phyloP scores from a whole-genome alignment of 53 echinoderm and acorn worm species.

The Arbacia lixula region DNA sequence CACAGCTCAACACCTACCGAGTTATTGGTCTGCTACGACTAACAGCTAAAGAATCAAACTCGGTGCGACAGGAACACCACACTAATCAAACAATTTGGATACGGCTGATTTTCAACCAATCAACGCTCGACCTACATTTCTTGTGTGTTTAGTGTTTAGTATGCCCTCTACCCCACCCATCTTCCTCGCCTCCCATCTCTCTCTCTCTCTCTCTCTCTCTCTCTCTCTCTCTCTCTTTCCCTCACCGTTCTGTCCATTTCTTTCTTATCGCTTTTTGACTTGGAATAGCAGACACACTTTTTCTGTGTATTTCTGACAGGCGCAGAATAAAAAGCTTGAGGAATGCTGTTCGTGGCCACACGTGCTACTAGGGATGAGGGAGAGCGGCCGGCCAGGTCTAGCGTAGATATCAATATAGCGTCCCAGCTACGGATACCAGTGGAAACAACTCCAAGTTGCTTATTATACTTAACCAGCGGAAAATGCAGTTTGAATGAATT shows the following conservation, averaged over 20 bases:
- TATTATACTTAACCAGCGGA: background rate
- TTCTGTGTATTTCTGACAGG: constrained; percentile 40
- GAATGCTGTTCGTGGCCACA: constrained; percentile 20
- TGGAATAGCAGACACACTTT: constrained; percentile 25
- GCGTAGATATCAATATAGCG: constrained; percentile 45
- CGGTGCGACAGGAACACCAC: constrained; percentile 12
- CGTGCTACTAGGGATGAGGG: constrained; percentile 14
- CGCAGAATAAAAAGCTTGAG: constrained; percentile 49
- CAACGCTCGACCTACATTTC: constrained; percentile 51
- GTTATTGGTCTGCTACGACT: too few relatives aligned
- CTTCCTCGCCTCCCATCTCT: background rate
- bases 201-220: background rate
- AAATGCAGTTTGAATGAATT: constrained; percentile 22
- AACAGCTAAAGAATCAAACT: too few relatives aligned
- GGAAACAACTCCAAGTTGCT: constrained; percentile 9
- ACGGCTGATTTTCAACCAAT: constrained; percentile 59
- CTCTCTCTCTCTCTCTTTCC: background rate
- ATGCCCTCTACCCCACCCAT: constrained; percentile 21
- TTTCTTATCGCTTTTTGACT: constrained; percentile 29
- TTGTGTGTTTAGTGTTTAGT: constrained; percentile 58
- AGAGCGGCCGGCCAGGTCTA: constrained; percentile 17
- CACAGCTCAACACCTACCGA: too few relatives aligned
- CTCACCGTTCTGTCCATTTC: too few relatives aligned
- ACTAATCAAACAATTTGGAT: constrained; percentile 63
- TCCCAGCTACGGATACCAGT: constrained; percentile 5